Evolutionary conservation across 1,140 invertebrate species (phyloP), one percentile per base, ranked within the genome.

Genomic region (Dreissena rostriformis): DNA sequence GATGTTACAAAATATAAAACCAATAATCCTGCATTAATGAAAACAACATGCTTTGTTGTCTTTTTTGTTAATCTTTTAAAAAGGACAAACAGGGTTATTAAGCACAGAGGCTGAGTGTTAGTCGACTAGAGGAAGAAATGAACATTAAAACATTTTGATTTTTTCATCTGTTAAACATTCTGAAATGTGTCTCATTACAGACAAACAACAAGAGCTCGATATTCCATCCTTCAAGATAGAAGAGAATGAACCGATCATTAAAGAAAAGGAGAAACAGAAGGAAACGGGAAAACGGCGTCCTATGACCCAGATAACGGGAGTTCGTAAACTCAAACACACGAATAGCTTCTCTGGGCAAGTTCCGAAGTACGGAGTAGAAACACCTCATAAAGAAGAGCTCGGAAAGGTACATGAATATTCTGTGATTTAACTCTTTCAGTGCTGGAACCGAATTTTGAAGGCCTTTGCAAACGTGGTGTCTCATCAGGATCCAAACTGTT

Each of bases 121-220:
- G 39, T 39, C 8, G 39, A 39, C 39, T 39, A 39, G 39, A 8
- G 39, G 39, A 39, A 39, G 39, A 39, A 39, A 39, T 39, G 39
- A 8, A 39, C 39, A 39, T 39, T 39, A 39, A 39, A 8, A 39
- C 39, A 39, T 2, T 39, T 61, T 61, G 57, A 61, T 61, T 61
- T 61, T 24, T 2, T 61, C 17, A n/a, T 6, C 57, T 6, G 22
- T 61, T n/a, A n/a, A 61, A n/a, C 57, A 61, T 61, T 19, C 17
- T 61, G 17, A 61, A 19, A 61, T 70, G 12, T 68, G 71, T 85
- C 26, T 68, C 63, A 76, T 89, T 91, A 7, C 95, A 98, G 98
- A 99, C 94, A 98, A 99, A 94, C 97, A 98, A 94, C 98, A 99
- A 94, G 98, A 99, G 92, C 94, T 99, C 89, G 98, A 99, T 93